phyloP scores from a whole-genome alignment of 2,888 invertebrate genomes.

The Dorcus hopei region DNA sequence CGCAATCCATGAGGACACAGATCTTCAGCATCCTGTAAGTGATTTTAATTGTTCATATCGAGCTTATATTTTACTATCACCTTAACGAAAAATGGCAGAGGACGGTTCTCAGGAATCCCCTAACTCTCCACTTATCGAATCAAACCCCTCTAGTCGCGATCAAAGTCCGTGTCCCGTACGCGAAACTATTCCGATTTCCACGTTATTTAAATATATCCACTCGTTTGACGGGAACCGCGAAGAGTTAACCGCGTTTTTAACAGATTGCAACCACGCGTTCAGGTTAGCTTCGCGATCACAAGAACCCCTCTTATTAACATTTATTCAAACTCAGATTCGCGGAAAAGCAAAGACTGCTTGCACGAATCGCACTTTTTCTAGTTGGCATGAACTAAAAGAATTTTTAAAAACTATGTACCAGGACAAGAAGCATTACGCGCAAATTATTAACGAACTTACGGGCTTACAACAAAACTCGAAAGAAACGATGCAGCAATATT shows the following conservation, averaged over 20 bases:
- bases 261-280: conserved; percentile 10
- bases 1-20: too few species aligned
- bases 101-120: too few species aligned
- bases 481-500: conserved; percentile 8
- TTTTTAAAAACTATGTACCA: conserved; percentile 8
- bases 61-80: too few species aligned
- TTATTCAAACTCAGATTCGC: conserved; percentile 12
- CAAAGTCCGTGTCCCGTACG: too few species aligned
- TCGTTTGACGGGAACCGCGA: conserved; percentile 1
- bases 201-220: conserved; percentile 3
- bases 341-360: conserved; percentile 10
- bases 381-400: conserved; percentile 5
- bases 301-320: conserved; percentile 6
- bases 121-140: too few species aligned
- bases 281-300: conserved; percentile 5
- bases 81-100: too few species aligned
- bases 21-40: too few species aligned
- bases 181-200: conserved; percentile 1
- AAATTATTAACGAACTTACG: conserved; percentile 9
- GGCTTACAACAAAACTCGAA: conserved; percentile 2
- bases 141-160: background rate
- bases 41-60: too few species aligned
- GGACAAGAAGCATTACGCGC: conserved; percentile 5
- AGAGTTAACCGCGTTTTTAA: conserved; percentile 9
- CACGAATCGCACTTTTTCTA: conserved; percentile 5